A percentile compares a stretch with the other conserved stretches of the same genome.
Evolutionary conservation across 2,888 invertebrate species (phyloP).

Genomic region (Orthonychiurus folsomi): DNA sequence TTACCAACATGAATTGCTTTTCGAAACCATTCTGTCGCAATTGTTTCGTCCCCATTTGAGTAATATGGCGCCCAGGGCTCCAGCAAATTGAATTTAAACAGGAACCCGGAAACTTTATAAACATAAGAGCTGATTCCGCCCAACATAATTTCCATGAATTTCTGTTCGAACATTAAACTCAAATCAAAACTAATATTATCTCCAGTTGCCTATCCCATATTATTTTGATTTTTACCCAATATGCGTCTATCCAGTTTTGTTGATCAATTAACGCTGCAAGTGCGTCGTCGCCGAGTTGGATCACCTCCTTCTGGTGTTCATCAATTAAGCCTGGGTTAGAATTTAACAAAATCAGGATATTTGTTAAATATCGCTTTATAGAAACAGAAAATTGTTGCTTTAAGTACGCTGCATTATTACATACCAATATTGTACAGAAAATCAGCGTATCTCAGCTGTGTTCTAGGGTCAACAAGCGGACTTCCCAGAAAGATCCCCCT

Average conservation of each 20-base stretch:
- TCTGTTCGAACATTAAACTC: too few species aligned
- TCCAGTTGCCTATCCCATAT: neutral
- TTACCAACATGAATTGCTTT: constrained; percentile 77
- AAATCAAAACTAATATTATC: too few species aligned
- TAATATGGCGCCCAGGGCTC: constrained; percentile 53
- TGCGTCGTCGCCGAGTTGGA: constrained; percentile 55
- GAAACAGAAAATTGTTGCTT: too few species aligned
- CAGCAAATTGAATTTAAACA: constrained; percentile 66
- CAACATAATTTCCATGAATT: neutral
- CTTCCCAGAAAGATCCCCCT: constrained; percentile 65
- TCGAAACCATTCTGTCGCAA: constrained; percentile 43
- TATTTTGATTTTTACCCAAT: constrained; percentile 52
- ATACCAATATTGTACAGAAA: constrained; percentile 67
- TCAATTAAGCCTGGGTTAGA: constrained; percentile 54
- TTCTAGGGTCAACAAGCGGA: constrained; percentile 66
- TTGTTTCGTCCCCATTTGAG: constrained; percentile 43
- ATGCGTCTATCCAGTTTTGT: constrained; percentile 59
- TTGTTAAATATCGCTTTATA: too few species aligned
- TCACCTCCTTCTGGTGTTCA: constrained; percentile 52
- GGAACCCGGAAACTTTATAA: constrained; percentile 54
- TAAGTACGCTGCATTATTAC: too few species aligned
- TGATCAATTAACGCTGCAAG: constrained; percentile 56
- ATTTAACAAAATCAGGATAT: too few species aligned
- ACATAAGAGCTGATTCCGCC: neutral
- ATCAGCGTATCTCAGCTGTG: constrained; percentile 67